These are phyloP conservation scores for Aythya baeri DNA, from an alignment of 2,113 vertebrate species.

Conservation along the genomic window DNA sequence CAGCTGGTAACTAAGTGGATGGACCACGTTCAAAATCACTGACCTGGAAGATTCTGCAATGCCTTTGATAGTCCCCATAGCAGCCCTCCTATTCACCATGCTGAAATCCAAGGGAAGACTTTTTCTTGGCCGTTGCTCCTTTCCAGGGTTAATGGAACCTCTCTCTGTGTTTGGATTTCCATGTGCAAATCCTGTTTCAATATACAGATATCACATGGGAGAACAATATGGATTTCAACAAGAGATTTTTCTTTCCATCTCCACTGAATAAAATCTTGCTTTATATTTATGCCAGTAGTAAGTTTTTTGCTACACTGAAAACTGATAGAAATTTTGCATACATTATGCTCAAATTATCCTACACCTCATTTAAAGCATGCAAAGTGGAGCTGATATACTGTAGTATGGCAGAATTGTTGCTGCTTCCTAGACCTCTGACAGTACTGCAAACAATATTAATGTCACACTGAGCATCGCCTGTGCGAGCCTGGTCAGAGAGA, in stretches of 20 bases:
- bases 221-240: not conserved
- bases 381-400: rapidly evolving
- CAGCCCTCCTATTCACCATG: rapidly evolving
- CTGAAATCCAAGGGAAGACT: not conserved
- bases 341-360: not conserved
- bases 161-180: not conserved
- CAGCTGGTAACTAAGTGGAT: rapidly evolving
- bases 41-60: not conserved
- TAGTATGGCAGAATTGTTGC: rapidly evolving
- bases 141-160: not conserved
- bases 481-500: not conserved
- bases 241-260: not conserved
- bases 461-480: rapidly evolving
- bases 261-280: not conserved
- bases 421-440: not conserved
- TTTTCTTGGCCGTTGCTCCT: not conserved
- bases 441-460: rapidly evolving
- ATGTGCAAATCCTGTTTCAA: not conserved
- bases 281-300: not conserved
- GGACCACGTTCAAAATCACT: rapidly evolving
- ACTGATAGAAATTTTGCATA: not conserved
- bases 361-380: not conserved
- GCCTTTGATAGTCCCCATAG: not conserved
- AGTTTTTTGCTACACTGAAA: not conserved
- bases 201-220: not conserved